These are phyloP conservation scores for Shinisaurus crocodilurus DNA, from an alignment of 2,113 vertebrate genomes.

Conservation along the genomic window DNA sequence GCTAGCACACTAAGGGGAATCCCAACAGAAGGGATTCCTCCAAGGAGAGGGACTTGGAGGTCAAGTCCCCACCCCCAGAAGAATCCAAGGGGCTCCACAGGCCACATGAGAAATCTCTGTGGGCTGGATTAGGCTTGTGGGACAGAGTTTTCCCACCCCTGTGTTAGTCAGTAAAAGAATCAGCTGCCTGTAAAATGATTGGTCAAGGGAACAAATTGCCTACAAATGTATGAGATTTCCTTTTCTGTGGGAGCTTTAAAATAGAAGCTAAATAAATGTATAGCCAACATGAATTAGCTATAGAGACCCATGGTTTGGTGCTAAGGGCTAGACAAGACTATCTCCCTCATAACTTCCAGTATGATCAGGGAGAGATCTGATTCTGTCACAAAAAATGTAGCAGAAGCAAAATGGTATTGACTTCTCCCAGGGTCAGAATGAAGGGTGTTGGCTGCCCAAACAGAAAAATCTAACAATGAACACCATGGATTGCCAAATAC, in stretches of 20 bases:
- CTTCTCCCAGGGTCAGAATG: not conserved
- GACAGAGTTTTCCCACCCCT: too few species aligned
- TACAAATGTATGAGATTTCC: not conserved
- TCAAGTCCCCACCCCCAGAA: too few species aligned
- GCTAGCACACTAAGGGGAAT: too few species aligned
- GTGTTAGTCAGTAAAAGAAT: not conserved
- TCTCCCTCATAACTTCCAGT: not conserved
- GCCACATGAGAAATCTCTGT: too few species aligned
- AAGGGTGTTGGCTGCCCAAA: not conserved
- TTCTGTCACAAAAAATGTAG: not conserved
- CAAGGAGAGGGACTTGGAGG: too few species aligned
- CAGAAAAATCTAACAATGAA: not conserved
- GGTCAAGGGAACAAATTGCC: not conserved
- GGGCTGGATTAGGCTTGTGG: too few species aligned
- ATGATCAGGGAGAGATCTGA: not conserved
- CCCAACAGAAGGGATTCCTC: too few species aligned
- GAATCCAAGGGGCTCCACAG: too few species aligned
- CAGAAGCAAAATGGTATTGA: not conserved
- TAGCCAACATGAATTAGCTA: not conserved
- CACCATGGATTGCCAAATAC: conserved; percentile 32
- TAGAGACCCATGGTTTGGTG: not conserved
- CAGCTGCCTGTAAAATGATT: not conserved
- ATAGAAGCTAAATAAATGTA: not conserved
- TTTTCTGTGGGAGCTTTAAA: not conserved
- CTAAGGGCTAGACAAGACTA: too few species aligned